Conservation (phyloP, 2,888 invertebrate genomes). For the Myathropa florea region DNA sequence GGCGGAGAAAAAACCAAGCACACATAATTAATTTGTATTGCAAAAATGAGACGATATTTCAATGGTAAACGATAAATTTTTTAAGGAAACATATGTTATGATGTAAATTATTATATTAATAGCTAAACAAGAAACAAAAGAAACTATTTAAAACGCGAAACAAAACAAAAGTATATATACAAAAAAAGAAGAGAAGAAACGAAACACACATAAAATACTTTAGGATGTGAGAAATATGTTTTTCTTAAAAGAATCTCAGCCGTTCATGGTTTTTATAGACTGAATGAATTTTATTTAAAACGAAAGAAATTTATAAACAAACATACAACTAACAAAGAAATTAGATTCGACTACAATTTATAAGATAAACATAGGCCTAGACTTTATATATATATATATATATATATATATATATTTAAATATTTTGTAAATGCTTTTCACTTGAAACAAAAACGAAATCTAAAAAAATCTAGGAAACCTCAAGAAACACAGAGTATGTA, state of each 20-base stretch:
- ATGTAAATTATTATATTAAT: slow-evolving; percentile 65
- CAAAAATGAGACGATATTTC: slow-evolving; percentile 48
- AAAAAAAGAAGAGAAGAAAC: slow-evolving; percentile 48
- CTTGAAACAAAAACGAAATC: slow-evolving; percentile 30
- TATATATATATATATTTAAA: slow-evolving; percentile 40
- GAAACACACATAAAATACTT: slow-evolving; percentile 31
- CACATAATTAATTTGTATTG: slow-evolving; percentile 59
- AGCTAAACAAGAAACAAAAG: slow-evolving; percentile 38
- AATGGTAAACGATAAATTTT: slow-evolving; percentile 54
- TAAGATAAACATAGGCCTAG: slow-evolving; percentile 47
- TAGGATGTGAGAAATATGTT: slow-evolving; percentile 71
- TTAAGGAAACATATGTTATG: slow-evolving; percentile 57
- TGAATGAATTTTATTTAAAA: slow-evolving; percentile 72
- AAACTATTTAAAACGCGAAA: slow-evolving; percentile 27
- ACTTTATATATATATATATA: slow-evolving; percentile 13
- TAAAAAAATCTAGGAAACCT: slow-evolving; percentile 38
- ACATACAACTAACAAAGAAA: slow-evolving; percentile 30
- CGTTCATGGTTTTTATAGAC: slow-evolving; percentile 74
- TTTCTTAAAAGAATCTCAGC: slow-evolving; percentile 79
- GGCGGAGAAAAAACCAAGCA: slow-evolving; percentile 30
- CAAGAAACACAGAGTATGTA: slow-evolving; percentile 5
- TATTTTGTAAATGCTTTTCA: slow-evolving; percentile 67
- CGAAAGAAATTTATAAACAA: slow-evolving; percentile 49
- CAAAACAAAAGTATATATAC: slow-evolving; percentile 24
- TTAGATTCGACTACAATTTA: slow-evolving; percentile 52